Percentiles rank a stretch among this genome's conserved stretches.
Evolutionary conservation across 2,888 invertebrate species (phyloP).

Genomic region (Neoaliturus tenellus): DNA sequence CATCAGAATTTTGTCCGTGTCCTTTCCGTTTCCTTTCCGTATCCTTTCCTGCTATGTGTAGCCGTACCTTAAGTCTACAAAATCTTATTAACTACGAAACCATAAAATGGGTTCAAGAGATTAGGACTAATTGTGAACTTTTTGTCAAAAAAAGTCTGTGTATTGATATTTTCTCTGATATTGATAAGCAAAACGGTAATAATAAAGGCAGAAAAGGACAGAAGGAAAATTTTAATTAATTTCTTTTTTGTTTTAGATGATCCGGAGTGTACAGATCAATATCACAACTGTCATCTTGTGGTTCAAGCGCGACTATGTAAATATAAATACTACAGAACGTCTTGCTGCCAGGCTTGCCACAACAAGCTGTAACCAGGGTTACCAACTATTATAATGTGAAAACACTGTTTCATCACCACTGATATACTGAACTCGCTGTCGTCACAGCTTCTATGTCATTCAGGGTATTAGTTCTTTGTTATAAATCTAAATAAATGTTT

Average conservation of each 20-base stretch:
- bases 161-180: no score
- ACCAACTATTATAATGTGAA: not conserved
- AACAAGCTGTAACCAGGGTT: slow-evolving; percentile 64
- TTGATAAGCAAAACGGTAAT: no score
- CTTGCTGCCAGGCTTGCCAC: slow-evolving; percentile 83
- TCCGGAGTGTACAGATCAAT: slow-evolving; percentile 80
- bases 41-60: no score
- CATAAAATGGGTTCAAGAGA: no score
- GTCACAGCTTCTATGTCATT: not conserved
- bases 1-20: no score
- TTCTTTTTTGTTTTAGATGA: slow-evolving; percentile 71
- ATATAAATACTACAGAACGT: slow-evolving; percentile 88
- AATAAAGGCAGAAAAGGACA: no score
- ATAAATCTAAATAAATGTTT: not conserved
- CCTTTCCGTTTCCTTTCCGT: no score
- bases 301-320: slow-evolving; percentile 91
- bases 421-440: not conserved
- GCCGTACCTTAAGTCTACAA: no score
- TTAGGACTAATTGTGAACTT: no score
- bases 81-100: no score
- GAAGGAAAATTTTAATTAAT: no score
- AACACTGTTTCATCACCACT: not conserved
- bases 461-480: not conserved
- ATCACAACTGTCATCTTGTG: slow-evolving; percentile 88
- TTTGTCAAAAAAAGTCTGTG: no score